Base-by-base conservation (phyloP, 1,140 invertebrate genomes). In the Steinernema feltiae region DNA sequence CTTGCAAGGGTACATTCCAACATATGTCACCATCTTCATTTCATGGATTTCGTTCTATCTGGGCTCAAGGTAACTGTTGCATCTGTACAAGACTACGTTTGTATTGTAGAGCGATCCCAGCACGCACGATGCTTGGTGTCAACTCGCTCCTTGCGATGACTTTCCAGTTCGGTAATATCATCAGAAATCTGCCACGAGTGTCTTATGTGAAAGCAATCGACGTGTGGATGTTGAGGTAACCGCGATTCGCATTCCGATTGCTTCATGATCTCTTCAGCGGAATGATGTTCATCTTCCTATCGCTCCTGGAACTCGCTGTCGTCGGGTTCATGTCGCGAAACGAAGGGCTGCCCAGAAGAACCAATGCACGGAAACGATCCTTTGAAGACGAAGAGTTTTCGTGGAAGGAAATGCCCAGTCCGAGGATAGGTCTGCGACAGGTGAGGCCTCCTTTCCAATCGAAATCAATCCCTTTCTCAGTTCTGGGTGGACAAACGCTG, bases 21-120 rank as follows among this genome's bases (percentile, higher is more conserved):
- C 82, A 2, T 85, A 85, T 69, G 77, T 85, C 41, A 86, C 85
- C 48, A 81, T 86, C 7, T 86, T 86, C 76, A 85, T 86, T 27
- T 85, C 83, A 21, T 85, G 84, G 84, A 86, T 85, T 72, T 82
- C 83, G 18, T 85, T 85, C 53, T 85, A 85, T 73, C 70, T 85
- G 27, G 84, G 84, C 1, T 79, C 84, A n/a, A 15, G 24, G 53
- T 63, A 63, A 41, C 7, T 41, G n/a, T 41, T 41, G 35, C 7
- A 7, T 41, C 18, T 41, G 7, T 18, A 18, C 35, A 41, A 41
- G 35, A 18, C 18, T 7, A 41, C 35, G 18, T 41, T n/a, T 15
- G 53, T 3, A 15, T 63, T 27, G 15, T 0, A 82, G 78, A 41
- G 85, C 84, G 30, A 85, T 85, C n/a, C 84, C 84, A 2, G 84